Conservation (phyloP, 2,113 vertebrate genomes). For the Phylloscopus trochilus region DNA sequence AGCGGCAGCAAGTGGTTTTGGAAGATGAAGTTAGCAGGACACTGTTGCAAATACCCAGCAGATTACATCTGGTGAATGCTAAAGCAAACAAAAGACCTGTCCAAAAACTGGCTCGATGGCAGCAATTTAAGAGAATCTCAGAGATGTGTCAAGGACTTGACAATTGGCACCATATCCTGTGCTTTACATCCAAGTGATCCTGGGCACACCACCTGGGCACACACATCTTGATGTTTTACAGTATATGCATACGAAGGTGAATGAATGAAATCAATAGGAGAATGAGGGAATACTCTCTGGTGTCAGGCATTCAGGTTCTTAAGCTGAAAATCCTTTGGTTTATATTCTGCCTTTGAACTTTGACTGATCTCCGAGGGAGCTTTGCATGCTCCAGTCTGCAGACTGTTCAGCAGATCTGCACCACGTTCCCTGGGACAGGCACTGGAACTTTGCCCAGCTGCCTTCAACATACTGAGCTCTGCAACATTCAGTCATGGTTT, state of each 20-base stretch:
- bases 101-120: neutral
- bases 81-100: neutral
- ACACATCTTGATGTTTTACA: neutral
- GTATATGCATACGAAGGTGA: neutral
- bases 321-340: neutral
- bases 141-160: neutral
- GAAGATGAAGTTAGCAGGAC: neutral
- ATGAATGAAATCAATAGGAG: neutral
- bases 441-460: neutral
- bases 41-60: neutral
- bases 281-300: neutral
- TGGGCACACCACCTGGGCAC: neutral
- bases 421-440: neutral
- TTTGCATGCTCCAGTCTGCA: neutral
- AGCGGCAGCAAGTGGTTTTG: neutral
- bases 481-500: neutral
- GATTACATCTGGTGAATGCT: neutral
- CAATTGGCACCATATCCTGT: neutral
- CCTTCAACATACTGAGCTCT: neutral
- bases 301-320: neutral
- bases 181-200: neutral
- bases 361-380: neutral
- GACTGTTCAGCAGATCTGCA: neutral
- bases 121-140: neutral
- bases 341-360: neutral